Conservation (phyloP, 2,797 vertebrate species). For the Myotis daubentonii region DNA sequence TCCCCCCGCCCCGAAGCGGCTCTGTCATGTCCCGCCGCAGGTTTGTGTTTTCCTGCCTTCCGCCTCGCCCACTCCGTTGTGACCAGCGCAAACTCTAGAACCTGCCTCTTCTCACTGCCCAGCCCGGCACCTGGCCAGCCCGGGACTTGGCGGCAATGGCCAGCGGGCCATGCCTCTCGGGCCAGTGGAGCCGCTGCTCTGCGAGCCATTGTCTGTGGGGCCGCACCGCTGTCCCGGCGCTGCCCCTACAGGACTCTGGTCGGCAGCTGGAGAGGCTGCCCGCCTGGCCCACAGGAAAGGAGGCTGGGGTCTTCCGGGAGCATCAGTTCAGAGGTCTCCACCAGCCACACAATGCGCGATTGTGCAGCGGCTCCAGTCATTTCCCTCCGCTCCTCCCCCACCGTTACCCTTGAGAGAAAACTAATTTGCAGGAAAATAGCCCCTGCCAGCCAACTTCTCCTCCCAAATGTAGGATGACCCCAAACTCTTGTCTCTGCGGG, state of each 20-base stretch:
- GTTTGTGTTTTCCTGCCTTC: not conserved
- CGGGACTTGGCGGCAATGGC: not conserved
- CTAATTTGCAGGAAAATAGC: constrained; percentile 78
- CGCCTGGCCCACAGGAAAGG: not conserved
- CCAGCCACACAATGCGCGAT: constrained; percentile 40
- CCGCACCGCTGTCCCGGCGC: not conserved
- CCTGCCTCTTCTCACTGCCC: not conserved
- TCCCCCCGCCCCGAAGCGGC: not conserved
- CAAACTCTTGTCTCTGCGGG: constrained; percentile 46
- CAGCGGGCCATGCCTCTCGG: not conserved
- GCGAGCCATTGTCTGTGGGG: constrained; percentile 24
- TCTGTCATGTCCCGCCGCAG: not conserved
- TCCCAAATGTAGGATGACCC: constrained; percentile 60
- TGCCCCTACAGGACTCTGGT: constrained; percentile 22
- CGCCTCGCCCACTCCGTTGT: not conserved
- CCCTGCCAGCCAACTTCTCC: constrained; percentile 66
- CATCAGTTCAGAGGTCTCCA: constrained; percentile 69
- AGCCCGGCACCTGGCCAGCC: not conserved
- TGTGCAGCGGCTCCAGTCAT: constrained; percentile 60
- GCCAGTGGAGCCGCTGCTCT: not conserved
- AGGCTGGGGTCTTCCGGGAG: not conserved
- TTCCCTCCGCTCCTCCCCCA: constrained; percentile 13
- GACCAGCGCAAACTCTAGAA: not conserved
- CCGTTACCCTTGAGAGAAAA: constrained; percentile 68
- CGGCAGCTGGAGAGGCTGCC: constrained; percentile 48